phyloP scores from a whole-genome alignment of 2,113 vertebrate species.

The Scomber scombrus region DNA sequence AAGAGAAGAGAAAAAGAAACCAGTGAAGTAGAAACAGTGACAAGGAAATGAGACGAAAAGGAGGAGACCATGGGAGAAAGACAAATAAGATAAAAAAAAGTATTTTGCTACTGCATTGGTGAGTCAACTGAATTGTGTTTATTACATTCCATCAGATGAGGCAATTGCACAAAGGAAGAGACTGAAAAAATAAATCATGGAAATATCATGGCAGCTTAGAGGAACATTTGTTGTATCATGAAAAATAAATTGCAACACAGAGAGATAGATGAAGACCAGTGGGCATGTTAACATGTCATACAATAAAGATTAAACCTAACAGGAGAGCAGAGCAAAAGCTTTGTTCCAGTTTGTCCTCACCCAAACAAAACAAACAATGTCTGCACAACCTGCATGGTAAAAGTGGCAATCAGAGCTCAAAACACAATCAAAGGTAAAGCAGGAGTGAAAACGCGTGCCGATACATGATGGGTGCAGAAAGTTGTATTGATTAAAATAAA shows the following conservation, averaged over 20 bases:
- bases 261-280: slow-evolving; percentile 17
- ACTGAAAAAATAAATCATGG: background rate
- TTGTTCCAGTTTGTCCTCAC: background rate
- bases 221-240: background rate
- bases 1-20: slow-evolving; percentile 22
- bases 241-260: slow-evolving; percentile 6
- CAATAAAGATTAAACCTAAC: slow-evolving; percentile 5
- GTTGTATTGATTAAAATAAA: background rate
- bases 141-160: background rate
- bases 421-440: background rate
- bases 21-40: slow-evolving; percentile 32
- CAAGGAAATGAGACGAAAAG: slow-evolving; percentile 11
- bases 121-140: background rate
- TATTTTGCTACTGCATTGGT: background rate
- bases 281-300: background rate
- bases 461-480: background rate
- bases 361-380: background rate
- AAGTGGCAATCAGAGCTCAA: background rate
- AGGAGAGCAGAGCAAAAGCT: slow-evolving; percentile 4
- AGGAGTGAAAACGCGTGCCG: background rate
- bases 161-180: background rate
- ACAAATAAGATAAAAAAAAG: background rate
- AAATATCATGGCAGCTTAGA: background rate
- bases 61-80: slow-evolving; percentile 5
- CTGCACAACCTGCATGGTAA: background rate